Percentiles rank a stretch among this genome's conserved stretches.
Conservation (phyloP, 2,797 vertebrate genomes). For the Gallinago stenura region DNA sequence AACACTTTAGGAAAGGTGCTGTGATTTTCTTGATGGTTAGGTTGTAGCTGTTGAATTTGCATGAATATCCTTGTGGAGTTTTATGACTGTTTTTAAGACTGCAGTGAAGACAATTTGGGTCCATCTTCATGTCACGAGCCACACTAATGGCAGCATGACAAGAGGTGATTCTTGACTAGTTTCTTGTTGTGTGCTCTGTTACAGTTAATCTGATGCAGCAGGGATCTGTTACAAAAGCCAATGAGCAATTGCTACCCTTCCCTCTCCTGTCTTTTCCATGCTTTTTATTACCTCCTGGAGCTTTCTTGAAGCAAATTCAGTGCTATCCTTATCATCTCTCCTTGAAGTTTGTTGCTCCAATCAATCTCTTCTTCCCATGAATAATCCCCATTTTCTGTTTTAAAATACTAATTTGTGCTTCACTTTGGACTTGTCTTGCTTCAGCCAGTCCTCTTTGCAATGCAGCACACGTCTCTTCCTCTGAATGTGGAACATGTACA, state of each 20-base stretch:
- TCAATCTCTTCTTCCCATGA: not conserved
- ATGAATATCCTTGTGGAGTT: not conserved
- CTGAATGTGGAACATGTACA: not conserved
- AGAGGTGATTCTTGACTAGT: not conserved
- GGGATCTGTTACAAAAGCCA: not conserved
- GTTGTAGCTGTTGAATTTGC: not conserved
- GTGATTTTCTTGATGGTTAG: not conserved
- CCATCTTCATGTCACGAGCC: not conserved
- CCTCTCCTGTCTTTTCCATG: not conserved
- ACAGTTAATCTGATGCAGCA: not conserved
- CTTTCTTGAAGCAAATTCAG: conserved; percentile 11
- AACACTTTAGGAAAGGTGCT: not conserved
- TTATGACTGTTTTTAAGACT: not conserved
- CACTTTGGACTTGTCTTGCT: not conserved
- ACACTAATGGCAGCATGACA: not conserved
- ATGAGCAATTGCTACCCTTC: not conserved
- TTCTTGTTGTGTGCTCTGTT: not conserved
- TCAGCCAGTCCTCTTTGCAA: not conserved
- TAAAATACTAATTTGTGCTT: conserved; percentile 6
- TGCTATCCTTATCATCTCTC: not conserved
- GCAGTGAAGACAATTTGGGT: not conserved
- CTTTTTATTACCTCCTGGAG: not conserved
- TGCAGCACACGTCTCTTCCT: not conserved
- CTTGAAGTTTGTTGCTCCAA: not conserved
- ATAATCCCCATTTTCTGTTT: not conserved